Percentiles rank a stretch among this genome's conserved stretches.
These are phyloP conservation scores for Epiperipatus broadwayi DNA, from an alignment of 2,888 invertebrate species.

Conservation along the genomic window DNA sequence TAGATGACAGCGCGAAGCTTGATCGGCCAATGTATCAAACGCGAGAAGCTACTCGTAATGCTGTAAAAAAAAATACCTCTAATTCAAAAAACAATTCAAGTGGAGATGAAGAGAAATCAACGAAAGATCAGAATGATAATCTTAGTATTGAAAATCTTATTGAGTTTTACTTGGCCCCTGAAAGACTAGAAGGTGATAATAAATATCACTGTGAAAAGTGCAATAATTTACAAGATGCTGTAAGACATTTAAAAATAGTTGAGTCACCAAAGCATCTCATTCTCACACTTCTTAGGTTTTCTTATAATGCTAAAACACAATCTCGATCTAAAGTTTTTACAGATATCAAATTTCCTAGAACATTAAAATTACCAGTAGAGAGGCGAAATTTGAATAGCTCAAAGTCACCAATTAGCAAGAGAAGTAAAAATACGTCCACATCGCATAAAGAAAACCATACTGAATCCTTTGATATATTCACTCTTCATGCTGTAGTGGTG, in stretches of 20 bases:
- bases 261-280: constrained; percentile 56
- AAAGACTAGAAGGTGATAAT: constrained; percentile 57
- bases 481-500: constrained; percentile 59
- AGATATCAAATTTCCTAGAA: constrained; percentile 27
- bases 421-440: not conserved
- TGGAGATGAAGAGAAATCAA: no score
- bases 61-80: no score
- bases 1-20: no score
- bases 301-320: constrained; percentile 47
- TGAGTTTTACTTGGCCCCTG: constrained; percentile 53
- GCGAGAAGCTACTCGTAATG: no score
- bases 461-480: constrained; percentile 39
- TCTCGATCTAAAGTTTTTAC: constrained; percentile 57
- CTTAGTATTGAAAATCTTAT: constrained; percentile 58
- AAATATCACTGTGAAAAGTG: constrained; percentile 61
- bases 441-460: constrained; percentile 13
- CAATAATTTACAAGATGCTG: constrained; percentile 51
- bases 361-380: constrained; percentile 23
- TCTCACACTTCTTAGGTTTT: constrained; percentile 58
- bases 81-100: not conserved
- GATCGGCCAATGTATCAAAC: no score
- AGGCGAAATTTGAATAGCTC: no score
- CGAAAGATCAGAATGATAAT: no score
- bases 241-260: constrained; percentile 45
- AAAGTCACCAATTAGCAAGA: no score